A percentile compares a stretch with the other conserved stretches of the same genome.
These are phyloP conservation scores for Lasiommata megera DNA, from an alignment of 2,888 invertebrate species.

Conservation along the genomic window DNA sequence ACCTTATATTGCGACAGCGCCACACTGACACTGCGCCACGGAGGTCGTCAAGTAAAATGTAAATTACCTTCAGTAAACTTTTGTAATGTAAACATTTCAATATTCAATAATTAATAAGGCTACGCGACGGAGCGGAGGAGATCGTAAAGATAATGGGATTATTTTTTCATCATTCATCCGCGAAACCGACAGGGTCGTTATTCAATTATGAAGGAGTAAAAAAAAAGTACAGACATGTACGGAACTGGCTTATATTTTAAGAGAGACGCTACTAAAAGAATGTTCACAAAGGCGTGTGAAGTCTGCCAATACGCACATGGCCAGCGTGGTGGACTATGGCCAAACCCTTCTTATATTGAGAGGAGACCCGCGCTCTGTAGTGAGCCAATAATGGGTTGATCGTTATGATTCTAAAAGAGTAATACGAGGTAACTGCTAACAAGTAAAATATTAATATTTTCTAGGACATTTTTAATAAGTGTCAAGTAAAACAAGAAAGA, in stretches of 20 bases:
- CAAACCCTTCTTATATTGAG: too few species aligned
- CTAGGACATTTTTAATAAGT: too few species aligned
- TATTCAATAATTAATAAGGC: not conserved
- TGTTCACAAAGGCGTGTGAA: too few species aligned
- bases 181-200: slow-evolving; percentile 22
- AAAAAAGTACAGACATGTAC: slow-evolving; percentile 1
- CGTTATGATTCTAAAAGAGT: too few species aligned
- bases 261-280: not conserved
- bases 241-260: not conserved
- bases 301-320: too few species aligned
- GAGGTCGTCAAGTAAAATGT: too few species aligned
- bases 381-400: too few species aligned
- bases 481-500: too few species aligned
- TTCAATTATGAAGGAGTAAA: slow-evolving; percentile 7
- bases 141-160: slow-evolving; percentile 9
- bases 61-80: not conserved
- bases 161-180: slow-evolving; percentile 20
- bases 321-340: too few species aligned
- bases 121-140: not conserved
- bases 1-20: too few species aligned
- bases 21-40: too few species aligned
- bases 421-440: not conserved
- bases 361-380: too few species aligned
- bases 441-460: not conserved
- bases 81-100: not conserved